Evolutionary conservation across 2,888 invertebrate genomes (phyloP), one percentile per base, ranked within the genome.

Genomic region (Caenorhabditis panamensis): DNA sequence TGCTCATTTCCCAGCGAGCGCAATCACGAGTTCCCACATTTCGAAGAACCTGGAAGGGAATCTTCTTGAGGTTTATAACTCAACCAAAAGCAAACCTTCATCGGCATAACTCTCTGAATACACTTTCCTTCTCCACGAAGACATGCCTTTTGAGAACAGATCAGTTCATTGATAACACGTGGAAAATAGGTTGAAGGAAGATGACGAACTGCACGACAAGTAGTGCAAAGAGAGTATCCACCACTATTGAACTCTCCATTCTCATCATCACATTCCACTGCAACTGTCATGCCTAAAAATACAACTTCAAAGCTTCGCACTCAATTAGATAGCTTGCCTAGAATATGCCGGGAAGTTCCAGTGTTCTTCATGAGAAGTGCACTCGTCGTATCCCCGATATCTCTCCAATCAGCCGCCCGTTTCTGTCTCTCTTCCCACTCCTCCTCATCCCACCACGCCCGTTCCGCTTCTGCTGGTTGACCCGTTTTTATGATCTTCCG

Each of bases 161-260:
- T 85, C 24, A 86, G 67, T 56, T 86, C 86, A 31, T 86, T 86
- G 24, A 86, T 64, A 47, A 86, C 83, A 2, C 86, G 78, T n/a
- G 86, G 86, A 62, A 85, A 86, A 37, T 80, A 86, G 24, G 72
- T 79, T 1, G 71, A 61, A 6, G 84, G 83, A 1, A 86, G 78
- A 53, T 86, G 86, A 18, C 86, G 78, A 22, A 84, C 75, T 0
- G 84, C 84, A 9, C 84, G 83, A 49, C 84, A 84, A 6, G 82
- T 83, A 11, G 82, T 67, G 59, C 84, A 84, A 18, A 84, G 59
- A 6, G 82, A 80, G 36, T 83, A 84, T n/a, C 69, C 73, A 18
- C 66, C 75, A 59, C 75, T 69, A 13, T 73, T 75, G 61, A 77
- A 73, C 16, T 82, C 77, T 11, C 72, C 82, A 16, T 49, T 63